Base-by-base conservation (phyloP, 2,888 invertebrate species). In the Eilema griseolum region DNA sequence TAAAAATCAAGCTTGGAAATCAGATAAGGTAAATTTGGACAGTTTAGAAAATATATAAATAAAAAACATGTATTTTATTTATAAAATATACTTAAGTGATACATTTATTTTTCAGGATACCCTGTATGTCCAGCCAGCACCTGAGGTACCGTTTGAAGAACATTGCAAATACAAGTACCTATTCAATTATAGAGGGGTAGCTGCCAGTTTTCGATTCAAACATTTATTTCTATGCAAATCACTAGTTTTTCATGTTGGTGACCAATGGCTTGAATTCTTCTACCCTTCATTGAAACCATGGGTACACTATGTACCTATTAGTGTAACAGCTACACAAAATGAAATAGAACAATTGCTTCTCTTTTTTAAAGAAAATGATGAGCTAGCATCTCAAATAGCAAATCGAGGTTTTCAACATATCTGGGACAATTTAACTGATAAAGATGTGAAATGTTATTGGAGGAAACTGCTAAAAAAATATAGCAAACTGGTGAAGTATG, bases 1-100 rank as follows among this genome's bases (percentile, higher is more conserved):
- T 0, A 99, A 99, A 93, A 99, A 99, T 92, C 99, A 99, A 94
- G 99, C 99, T 0, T 99, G 99, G 99, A 99, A 98, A 93, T 99
- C 99, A 8, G 97, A 98, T 77, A 97, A 96, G 83, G 98, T 97
- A 94, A 20, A 52, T 37, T 12, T 28, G 5, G 28, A 28, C 28
- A 28, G 33, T 37, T 12, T 37, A 3, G 12, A 11, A 37, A 37
- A 37, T 3, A 3, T 28, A 28, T 28, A 28, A 28, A 28, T 2
- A 8, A 12, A 37, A 37, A 0, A 3, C 5, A 12, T 37, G 2
- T 11, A 12, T 37, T 12, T 37, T 37, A 37, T 37, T 33, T 56
- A 56, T 52, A 10, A 56, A 23, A 2, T n/a, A 23, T 24, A 20
- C 2, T 61, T 16, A 46, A 37, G 11, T 1, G 1, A 10, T 14